Conservation (phyloP, 2,888 invertebrate genomes). For the Pherbina coryleti region DNA sequence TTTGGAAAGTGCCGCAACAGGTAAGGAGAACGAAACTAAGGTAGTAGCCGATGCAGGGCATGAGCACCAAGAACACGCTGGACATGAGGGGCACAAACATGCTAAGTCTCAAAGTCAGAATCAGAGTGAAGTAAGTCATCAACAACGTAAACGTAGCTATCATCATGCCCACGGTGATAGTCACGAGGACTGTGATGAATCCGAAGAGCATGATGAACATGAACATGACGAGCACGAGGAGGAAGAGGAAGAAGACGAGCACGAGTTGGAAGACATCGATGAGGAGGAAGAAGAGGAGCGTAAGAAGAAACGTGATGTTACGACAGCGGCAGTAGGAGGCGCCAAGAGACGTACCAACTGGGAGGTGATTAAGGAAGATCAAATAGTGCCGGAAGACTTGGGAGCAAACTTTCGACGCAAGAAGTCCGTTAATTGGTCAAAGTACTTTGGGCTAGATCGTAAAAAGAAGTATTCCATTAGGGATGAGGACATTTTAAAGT, state of each 20-base stretch:
- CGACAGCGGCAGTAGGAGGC: conserved; percentile 39
- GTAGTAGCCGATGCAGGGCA: conserved; percentile 3
- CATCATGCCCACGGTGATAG: conserved; percentile 58
- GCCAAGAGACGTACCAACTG: conserved; percentile 36
- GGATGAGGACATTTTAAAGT: conserved; percentile 40
- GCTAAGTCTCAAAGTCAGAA: conserved; percentile 52
- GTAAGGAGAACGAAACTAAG: conserved; percentile 41
- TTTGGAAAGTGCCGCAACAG: conserved; percentile 51
- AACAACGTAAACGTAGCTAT: conserved; percentile 64
- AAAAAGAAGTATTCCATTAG: conserved; percentile 74
- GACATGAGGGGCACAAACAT: conserved; percentile 62
- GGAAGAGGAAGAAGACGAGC: conserved; percentile 66
- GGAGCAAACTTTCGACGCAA: conserved; percentile 75
- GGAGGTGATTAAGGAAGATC: conserved; percentile 55
- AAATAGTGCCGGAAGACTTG: conserved; percentile 69
- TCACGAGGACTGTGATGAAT: conserved; percentile 52
- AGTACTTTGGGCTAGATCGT: conserved; percentile 88
- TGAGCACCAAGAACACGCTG: not conserved
- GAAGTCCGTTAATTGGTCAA: conserved; percentile 88
- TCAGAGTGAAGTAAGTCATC: conserved; percentile 52
- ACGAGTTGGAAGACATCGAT: conserved; percentile 62
- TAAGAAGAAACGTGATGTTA: conserved; percentile 68
- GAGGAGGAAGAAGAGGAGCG: conserved; percentile 68
- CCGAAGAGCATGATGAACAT: conserved; percentile 58
- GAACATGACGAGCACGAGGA: conserved; percentile 58